phyloP scores from a whole-genome alignment of 2,797 vertebrate genomes.

The Sebastes kiyomatsui region DNA sequence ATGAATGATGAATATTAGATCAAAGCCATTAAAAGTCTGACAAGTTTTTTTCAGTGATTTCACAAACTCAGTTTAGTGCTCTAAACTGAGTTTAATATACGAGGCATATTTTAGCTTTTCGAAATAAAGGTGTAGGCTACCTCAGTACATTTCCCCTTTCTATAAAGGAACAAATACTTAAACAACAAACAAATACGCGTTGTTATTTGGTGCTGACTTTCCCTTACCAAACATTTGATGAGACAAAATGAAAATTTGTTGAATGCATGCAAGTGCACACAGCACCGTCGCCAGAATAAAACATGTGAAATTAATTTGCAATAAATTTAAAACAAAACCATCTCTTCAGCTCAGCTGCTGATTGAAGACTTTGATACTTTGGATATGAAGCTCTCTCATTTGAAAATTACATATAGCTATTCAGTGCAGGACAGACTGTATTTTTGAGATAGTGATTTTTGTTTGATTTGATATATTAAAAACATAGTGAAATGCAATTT shows the following conservation, averaged over 20 bases:
- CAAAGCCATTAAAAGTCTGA: constrained; percentile 9
- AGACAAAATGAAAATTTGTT: constrained; percentile 2
- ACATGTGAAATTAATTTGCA: neutral
- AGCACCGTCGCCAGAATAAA: neutral
- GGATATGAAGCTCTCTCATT: neutral
- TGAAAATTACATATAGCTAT: neutral
- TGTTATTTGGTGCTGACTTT: neutral
- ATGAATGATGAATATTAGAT: constrained; percentile 14
- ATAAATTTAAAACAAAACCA: neutral
- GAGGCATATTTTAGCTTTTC: neutral
- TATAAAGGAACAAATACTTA: neutral
- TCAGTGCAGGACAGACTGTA: neutral
- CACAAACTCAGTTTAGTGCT: neutral
- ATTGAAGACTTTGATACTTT: neutral
- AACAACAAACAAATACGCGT: too few relatives aligned
- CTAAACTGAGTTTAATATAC: neutral
- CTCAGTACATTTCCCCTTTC: neutral
- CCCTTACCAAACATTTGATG: neutral
- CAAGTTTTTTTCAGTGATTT: neutral
- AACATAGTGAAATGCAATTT: neutral
- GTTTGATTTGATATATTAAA: neutral
- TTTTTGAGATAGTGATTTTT: neutral
- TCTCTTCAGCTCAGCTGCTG: neutral
- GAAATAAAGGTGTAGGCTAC: neutral
- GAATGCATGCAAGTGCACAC: neutral